These are phyloP conservation scores for Bufo gargarizans DNA, from an alignment of 2,113 vertebrate species.

Conservation along the genomic window DNA sequence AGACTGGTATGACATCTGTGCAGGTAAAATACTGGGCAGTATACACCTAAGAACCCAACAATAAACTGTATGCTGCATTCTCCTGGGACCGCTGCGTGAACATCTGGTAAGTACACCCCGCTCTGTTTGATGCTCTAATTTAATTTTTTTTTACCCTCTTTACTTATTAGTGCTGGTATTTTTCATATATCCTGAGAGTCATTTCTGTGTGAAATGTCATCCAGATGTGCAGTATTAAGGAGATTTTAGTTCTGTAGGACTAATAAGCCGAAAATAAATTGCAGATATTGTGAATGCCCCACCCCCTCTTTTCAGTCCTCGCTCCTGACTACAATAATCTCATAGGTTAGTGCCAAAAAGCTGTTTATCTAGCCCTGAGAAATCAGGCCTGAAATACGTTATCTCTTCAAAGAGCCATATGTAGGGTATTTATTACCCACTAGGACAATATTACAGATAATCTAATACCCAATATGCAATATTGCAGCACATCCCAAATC, in stretches of 20 bases:
- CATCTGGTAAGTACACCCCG: conserved; percentile 15
- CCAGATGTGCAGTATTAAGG: conserved; percentile 50
- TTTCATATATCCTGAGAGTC: conserved; percentile 40
- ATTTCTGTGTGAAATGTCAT: conserved; percentile 47
- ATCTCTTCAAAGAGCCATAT: neutral
- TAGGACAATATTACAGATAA: neutral
- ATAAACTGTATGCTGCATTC: neutral
- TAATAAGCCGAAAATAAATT: conserved; percentile 43
- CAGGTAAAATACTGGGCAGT: neutral
- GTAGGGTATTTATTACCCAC: neutral
- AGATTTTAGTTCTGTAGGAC: conserved; percentile 33
- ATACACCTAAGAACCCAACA: neutral
- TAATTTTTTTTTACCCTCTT: conserved; percentile 24
- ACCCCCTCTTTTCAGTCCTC: neutral
- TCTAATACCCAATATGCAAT: neutral
- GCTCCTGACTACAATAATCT: neutral
- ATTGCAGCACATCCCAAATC: neutral
- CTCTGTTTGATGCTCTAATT: conserved; percentile 46
- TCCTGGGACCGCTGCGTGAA: conserved; percentile 11
- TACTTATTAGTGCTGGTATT: conserved; percentile 28
- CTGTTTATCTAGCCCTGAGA: neutral
- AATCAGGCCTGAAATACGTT: neutral
- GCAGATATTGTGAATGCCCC: conserved; percentile 32
- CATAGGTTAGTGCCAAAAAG: neutral
- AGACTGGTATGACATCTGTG: neutral